Evolutionary conservation across 2,888 invertebrate species (phyloP).

Genomic region (Lasioglossum malachurum): DNA sequence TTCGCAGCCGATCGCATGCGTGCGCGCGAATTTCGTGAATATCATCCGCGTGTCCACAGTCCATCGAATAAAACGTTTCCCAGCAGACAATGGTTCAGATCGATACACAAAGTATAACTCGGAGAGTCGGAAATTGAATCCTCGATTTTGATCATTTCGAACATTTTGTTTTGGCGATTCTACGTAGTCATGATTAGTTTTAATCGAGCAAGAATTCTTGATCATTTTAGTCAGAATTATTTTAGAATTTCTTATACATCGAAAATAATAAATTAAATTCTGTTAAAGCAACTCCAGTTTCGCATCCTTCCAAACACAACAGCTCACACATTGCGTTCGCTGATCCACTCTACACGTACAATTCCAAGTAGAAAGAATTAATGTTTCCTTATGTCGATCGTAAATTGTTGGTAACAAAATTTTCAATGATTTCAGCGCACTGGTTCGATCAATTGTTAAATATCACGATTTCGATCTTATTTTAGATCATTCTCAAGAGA

Average conservation of each 20-base stretch:
- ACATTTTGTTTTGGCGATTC: neutral
- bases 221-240: neutral
- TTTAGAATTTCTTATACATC: too few relatives aligned
- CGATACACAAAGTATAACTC: neutral
- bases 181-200: neutral
- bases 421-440: too few relatives aligned
- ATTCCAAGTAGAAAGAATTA: too few relatives aligned
- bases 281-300: too few relatives aligned
- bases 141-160: neutral
- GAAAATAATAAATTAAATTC: too few relatives aligned
- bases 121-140: neutral
- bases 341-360: neutral
- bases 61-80: neutral
- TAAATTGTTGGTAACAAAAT: too few relatives aligned
- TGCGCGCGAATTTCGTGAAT: conserved; percentile 22
- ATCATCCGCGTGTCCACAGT: neutral
- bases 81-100: neutral
- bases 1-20: conserved; percentile 31
- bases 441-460: too few relatives aligned
- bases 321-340: neutral
- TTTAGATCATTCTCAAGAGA: too few relatives aligned
- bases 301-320: neutral
- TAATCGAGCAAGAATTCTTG: neutral
- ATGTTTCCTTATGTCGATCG: too few relatives aligned
- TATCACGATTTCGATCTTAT: too few relatives aligned